phyloP scores from a whole-genome alignment of 2,113 vertebrate species.

The Notothenia rossii region DNA sequence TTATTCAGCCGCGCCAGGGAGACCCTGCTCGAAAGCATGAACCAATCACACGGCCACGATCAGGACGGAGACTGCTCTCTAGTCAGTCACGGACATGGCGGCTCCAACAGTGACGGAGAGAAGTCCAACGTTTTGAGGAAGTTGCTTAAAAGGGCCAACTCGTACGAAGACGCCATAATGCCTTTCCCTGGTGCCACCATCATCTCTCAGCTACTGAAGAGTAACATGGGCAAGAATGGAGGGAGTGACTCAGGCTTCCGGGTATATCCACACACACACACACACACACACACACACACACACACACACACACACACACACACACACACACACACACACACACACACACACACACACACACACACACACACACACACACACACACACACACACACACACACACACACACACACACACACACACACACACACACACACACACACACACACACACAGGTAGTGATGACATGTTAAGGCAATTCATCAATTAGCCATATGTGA shows the following conservation, averaged over 20 bases:
- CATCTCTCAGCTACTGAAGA: slow-evolving; percentile 99
- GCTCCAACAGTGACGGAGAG: slow-evolving; percentile 87
- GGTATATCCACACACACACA: slow-evolving; percentile 68
- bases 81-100: slow-evolving; percentile 86
- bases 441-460: too few species aligned
- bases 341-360: neutral
- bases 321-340: neutral
- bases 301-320: neutral
- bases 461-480: neutral
- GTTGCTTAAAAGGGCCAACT: slow-evolving; percentile 98
- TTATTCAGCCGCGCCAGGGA: slow-evolving; percentile 93
- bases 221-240: slow-evolving; percentile 98
- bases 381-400: slow-evolving; percentile 4
- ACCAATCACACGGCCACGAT: slow-evolving; percentile 92
- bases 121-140: slow-evolving; percentile 99
- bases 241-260: slow-evolving; percentile 96
- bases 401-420: neutral
- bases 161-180: slow-evolving; percentile 98
- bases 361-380: slow-evolving; percentile 10
- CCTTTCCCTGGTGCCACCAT: slow-evolving; percentile 98
- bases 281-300: neutral
- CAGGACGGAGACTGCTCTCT: slow-evolving; percentile 96
- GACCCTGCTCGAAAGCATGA: slow-evolving; percentile 96
- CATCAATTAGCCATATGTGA: neutral
- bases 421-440: slow-evolving; percentile 1